Conservation (phyloP, 2,797 vertebrate species). For the Bothrops alternatus region DNA sequence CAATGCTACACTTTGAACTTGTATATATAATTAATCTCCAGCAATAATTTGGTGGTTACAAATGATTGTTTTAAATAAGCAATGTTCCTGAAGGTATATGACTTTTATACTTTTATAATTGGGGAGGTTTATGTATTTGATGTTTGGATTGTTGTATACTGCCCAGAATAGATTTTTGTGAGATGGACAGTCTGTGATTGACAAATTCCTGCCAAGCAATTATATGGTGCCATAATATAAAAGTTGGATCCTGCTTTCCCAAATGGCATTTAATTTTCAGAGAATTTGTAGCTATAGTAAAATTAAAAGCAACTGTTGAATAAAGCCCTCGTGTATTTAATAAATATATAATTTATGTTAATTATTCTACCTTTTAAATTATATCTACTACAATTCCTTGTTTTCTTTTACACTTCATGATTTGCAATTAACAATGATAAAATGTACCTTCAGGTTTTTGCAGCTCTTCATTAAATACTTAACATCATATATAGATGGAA, state of each 20-base stretch:
- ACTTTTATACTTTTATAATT: neutral
- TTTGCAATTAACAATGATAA: constrained; percentile 2
- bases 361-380: neutral
- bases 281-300: neutral
- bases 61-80: neutral
- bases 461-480: constrained; percentile 99
- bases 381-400: neutral
- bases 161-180: neutral
- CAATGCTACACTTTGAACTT: neutral
- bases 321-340: neutral
- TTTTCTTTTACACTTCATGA: neutral
- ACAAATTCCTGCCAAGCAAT: neutral
- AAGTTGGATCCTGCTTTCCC: neutral
- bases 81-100: neutral
- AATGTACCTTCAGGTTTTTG: constrained; percentile 94
- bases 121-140: neutral
- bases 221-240: neutral
- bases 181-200: neutral
- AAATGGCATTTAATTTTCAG: neutral
- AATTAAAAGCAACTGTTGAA: neutral
- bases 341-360: neutral
- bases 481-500: constrained; percentile 97
- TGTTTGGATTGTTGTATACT: neutral
- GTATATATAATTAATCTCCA: neutral
- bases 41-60: neutral